Percentiles rank a stretch among this genome's conserved stretches.
Evolutionary conservation across 92 coral and sea anemone genomes (phyloP).

Genomic region (Actinostola sp.): DNA sequence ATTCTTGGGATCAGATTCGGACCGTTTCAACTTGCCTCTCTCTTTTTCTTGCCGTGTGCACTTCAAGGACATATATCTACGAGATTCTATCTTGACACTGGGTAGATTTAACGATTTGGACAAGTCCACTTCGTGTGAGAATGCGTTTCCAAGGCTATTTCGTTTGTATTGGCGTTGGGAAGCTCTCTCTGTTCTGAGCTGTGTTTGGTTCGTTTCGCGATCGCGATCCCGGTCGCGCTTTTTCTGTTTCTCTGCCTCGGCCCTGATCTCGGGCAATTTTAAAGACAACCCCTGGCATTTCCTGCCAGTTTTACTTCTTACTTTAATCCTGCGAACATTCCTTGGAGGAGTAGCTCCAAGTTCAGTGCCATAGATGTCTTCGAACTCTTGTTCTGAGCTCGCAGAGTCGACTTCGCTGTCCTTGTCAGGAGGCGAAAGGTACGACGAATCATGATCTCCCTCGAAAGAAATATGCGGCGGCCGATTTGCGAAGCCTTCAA

Average conservation of each 20-base stretch:
- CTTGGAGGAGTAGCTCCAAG: conserved; percentile 83
- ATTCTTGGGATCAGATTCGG: conserved; percentile 67
- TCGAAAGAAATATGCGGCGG: conserved; percentile 28
- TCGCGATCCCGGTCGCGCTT: conserved; percentile 62
- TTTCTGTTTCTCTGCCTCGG: conserved; percentile 62
- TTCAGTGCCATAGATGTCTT: conserved; percentile 29
- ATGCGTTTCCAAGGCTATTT: conserved; percentile 58
- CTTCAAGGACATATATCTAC: conserved; percentile 73
- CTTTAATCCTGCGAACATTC: conserved; percentile 76
- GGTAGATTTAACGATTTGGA: conserved; percentile 74
- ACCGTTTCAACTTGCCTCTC: conserved; percentile 50
- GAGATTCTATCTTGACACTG: conserved; percentile 72
- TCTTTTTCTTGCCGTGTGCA: conserved; percentile 62
- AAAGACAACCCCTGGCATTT: conserved; percentile 33
- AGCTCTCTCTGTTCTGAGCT: conserved; percentile 68
- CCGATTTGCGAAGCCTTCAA: conserved; percentile 44
- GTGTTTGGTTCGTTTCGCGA: conserved; percentile 54
- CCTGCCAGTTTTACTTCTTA: conserved; percentile 51
- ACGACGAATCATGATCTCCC: conserved; percentile 38
- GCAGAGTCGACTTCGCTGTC: conserved; percentile 60
- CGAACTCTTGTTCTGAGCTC: conserved; percentile 48
- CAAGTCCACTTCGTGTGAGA: conserved; percentile 32
- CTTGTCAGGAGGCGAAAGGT: conserved; percentile 53
- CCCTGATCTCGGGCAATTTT: conserved; percentile 38
- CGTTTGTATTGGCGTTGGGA: conserved; percentile 73